phyloP scores from a whole-genome alignment of 1,140 invertebrate species.

The Platyscapa corneri region DNA sequence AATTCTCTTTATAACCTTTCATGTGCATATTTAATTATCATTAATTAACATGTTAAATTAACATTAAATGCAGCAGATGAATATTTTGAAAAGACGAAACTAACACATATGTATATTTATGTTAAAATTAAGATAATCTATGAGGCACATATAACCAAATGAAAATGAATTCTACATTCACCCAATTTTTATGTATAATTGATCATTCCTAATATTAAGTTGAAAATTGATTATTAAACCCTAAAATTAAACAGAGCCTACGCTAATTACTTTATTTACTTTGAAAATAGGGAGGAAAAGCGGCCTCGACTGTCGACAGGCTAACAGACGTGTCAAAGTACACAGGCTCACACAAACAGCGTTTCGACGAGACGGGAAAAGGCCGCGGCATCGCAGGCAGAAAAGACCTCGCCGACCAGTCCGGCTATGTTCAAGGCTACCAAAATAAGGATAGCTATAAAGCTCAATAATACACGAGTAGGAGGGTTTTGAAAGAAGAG shows the following conservation, averaged over 20 bases:
- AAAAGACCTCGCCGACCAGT: slow-evolving; percentile 84
- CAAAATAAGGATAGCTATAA: slow-evolving; percentile 88
- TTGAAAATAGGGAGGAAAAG: slow-evolving; percentile 76
- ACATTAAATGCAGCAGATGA: too few species aligned
- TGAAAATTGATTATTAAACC: too few species aligned
- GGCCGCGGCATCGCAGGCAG: slow-evolving; percentile 92
- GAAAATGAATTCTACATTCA: too few species aligned
- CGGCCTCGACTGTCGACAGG: slow-evolving; percentile 85
- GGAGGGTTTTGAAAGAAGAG: background rate
- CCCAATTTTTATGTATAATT: too few species aligned
- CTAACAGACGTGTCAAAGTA: slow-evolving; percentile 93
- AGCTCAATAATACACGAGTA: slow-evolving; percentile 59
- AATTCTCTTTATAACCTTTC: too few species aligned
- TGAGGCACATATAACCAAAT: too few species aligned
- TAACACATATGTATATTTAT: too few species aligned
- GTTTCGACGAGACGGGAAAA: slow-evolving; percentile 90
- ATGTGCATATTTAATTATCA: too few species aligned
- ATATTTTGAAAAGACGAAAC: too few species aligned
- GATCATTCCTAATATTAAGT: too few species aligned
- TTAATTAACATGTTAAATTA: too few species aligned
- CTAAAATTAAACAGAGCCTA: background rate
- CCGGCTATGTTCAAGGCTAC: slow-evolving; percentile 92
- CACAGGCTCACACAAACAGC: slow-evolving; percentile 91
- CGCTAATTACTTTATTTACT: background rate
- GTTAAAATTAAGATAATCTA: too few species aligned